Conservation (phyloP, 2,888 invertebrate genomes). For the Drosophila picticornis region DNA sequence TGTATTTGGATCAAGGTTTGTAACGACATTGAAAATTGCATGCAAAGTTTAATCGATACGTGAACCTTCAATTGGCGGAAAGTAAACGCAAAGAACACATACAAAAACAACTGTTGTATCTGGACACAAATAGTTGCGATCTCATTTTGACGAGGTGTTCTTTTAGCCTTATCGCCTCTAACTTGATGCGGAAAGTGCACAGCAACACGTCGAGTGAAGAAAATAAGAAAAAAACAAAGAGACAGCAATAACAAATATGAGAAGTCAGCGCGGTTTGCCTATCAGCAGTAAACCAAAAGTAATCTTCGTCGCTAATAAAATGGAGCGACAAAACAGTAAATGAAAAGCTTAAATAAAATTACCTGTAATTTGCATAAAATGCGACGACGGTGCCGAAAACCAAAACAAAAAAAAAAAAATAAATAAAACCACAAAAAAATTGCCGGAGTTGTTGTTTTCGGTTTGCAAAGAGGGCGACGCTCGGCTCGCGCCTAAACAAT, state of each 20-base stretch:
- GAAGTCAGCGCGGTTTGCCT: constrained; percentile 61
- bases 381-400: constrained; percentile 42
- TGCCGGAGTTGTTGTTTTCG: constrained; percentile 20
- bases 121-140: constrained; percentile 16
- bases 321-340: constrained; percentile 72
- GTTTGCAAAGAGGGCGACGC: constrained; percentile 51
- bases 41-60: constrained; percentile 72
- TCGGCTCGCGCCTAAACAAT: constrained; percentile 55
- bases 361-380: constrained; percentile 72
- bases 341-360: constrained; percentile 74
- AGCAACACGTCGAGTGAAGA: constrained; percentile 55
- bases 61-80: constrained; percentile 41
- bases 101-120: neutral
- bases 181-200: constrained; percentile 59
- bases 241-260: constrained; percentile 64
- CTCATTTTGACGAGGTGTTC: constrained; percentile 12
- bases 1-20: constrained; percentile 63
- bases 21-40: constrained; percentile 74
- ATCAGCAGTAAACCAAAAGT: constrained; percentile 53
- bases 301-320: constrained; percentile 61
- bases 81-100: constrained; percentile 27
- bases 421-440: constrained; percentile 59
- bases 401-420: constrained; percentile 15
- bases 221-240: constrained; percentile 49
- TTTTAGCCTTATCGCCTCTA: constrained; percentile 19